Evolutionary conservation across 2,888 invertebrate genomes (phyloP), one percentile per base, ranked within the genome.

Genomic region (Sympetrum striolatum): DNA sequence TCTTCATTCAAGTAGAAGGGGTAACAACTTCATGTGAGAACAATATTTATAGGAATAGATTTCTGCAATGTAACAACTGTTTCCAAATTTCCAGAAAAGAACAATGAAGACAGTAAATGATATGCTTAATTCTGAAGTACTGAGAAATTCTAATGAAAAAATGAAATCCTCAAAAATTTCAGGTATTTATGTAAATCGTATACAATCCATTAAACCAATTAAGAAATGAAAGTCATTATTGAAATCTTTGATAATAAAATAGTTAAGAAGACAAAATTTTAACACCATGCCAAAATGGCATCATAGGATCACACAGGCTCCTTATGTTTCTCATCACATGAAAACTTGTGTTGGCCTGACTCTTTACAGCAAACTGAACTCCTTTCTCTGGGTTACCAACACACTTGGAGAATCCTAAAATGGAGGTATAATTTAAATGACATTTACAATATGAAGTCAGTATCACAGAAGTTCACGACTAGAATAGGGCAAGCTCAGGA

Each of bases 391-490:
- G n/a, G 15, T 48, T 64, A 15, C 37, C 60, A 60, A 86, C 86
- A 58, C 58, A 86, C 86, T 37, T 37, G n/a, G 60, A 60, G 60
- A 86, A 60, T 86, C 86, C 58, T 86, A 86, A 64, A 86, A 86
- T 86, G 86, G 86, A 86, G 86, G 86, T 86, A 39, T 37, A 86
- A 86, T 60, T 86, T 37, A 86, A 86, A 86, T 86, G 86, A 86
- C 86, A 86, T 86, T 86, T 86, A 64, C 60, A 86, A 86, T 86
- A 86, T 86, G 86, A 86, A 86, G 86, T 86, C 86, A 86, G 86
- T 86, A 86, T 86, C 86, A 86, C 86, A 86, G 86, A 86, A 86
- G 86, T 86, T 86, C 60, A 86, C 86, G 86, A 86, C 86, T 86
- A 86, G 86, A 86, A 86, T 60, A 86, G 86, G 86, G 86, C 86